These are phyloP conservation scores for Drosophila mulleri DNA, from an alignment of 2,888 invertebrate species.

Conservation along the genomic window DNA sequence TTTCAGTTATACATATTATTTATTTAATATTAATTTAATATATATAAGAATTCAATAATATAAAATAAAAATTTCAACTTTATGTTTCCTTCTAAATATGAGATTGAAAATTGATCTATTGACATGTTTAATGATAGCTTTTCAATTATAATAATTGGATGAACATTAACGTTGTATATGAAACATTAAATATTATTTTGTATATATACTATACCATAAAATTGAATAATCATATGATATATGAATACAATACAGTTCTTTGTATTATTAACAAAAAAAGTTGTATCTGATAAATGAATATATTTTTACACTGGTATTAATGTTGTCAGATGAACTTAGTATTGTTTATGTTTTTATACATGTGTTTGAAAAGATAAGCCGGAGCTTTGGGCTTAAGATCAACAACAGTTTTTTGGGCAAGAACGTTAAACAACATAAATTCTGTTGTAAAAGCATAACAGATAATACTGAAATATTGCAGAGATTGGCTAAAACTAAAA, in stretches of 20 bases:
- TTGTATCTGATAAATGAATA: too few species aligned
- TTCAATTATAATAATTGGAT: not conserved
- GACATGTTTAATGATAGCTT: not conserved
- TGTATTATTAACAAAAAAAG: too few species aligned
- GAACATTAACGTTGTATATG: not conserved
- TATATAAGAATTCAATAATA: too few species aligned
- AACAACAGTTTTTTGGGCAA: not conserved
- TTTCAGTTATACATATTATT: too few species aligned
- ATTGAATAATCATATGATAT: too few species aligned
- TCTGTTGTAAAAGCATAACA: not conserved
- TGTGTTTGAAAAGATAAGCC: not conserved
- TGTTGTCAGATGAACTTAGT: not conserved
- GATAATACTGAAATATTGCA: not conserved
- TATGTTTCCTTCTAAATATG: not conserved
- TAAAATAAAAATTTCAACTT: too few species aligned
- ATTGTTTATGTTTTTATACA: not conserved
- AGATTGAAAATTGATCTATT: not conserved
- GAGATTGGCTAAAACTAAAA: not conserved
- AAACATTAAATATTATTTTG: not conserved
- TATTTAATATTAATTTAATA: too few species aligned
- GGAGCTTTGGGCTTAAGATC: too few species aligned
- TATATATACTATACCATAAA: too few species aligned
- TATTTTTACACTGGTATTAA: not conserved
- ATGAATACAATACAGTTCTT: too few species aligned
- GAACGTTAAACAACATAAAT: not conserved